Evolutionary conservation across 2,797 vertebrate species (phyloP), one percentile per base, ranked within the genome.

Genomic region (Melanitta fusca): DNA sequence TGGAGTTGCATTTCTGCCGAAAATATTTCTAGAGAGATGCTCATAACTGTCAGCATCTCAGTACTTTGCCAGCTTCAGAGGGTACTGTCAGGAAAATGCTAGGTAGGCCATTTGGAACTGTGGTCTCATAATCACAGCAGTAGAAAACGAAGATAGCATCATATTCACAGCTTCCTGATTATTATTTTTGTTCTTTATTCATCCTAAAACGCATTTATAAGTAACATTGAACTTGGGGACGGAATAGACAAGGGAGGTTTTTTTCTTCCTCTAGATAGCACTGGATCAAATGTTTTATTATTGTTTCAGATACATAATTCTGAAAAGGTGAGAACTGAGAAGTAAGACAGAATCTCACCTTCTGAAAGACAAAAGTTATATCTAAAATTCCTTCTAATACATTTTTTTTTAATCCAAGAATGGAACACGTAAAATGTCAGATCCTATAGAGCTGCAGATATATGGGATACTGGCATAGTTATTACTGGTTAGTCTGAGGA

Each of bases 401-500:
- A 18, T 66, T 16, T 86, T 91, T 91, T 89, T 91, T 89, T 24
- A 58, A 73, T 92, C 25, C 56, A 72, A 51, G 80, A 84, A 38
- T 36, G 41, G 54, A 91, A 36, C 78, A 53, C 1, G 2, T 91
- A 74, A 92, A 88, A 62, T 85, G 43, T 91, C 78, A 77, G 41
- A 74, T 93, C 34, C 75, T 94, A 22, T 66, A 62, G 84, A 92
- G 53, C 72, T 86, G 47, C n/a, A 85, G 73, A 89, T 97, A 57
- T 91, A 93, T 84, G 73, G 75, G 65, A 74, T 87, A n/a, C 87
- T 86, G 41, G 61, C n/a, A 39, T 89, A 91, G 65, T 94, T 96
- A 96, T 92, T 95, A 75, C 71, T 87, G 73, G 65, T 88, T 85
- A 85, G 27, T 95, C 64, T 96, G 64, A 87, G 66, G 69, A 88